Evolutionary conservation across 2,113 vertebrate species (phyloP), one percentile per base, ranked within the genome.

Genomic region (Bombycilla garrulus): DNA sequence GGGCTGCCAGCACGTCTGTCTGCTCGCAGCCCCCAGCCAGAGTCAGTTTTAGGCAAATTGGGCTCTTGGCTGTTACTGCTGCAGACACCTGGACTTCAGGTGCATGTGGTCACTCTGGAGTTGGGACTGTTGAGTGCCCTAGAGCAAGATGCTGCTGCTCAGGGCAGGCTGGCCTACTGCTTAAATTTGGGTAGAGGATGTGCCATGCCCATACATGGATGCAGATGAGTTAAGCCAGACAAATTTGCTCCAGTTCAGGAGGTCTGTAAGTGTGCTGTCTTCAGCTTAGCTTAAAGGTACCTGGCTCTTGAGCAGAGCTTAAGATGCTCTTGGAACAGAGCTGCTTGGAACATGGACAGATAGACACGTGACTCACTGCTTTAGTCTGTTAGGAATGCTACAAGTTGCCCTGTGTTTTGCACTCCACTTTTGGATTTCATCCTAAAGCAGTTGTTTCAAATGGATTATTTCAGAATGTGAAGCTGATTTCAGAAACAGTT

Each of bases 381-480:
- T 89, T 86, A 79, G 58, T 76, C 31, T 82, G 0, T 64, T 48
- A 60, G 36, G 57, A 90, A 72, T 45, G 69, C 70, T 82, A 18
- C 48, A 33, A 72, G 28, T 40, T 93, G 48, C 44, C 21, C 35
- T 45, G 0, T 61, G 70, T 64, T 91, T 93, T 91, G 45, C 81
- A 61, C 62, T 82, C n/a, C 10, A 5, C 36, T 60, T 79, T 31
- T 57, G 66, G 48, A 88, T 90, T 93, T 85, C 67, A 62, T 57
- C 78, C 57, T 58, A 51, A 77, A 82, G 73, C 44, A 67, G 29
- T 88, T 91, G 74, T 26, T 85, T 82, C 58, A 72, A 92, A 74
- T 57, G 14, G 36, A 60, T 89, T 83, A 23, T 70, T 92, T 85
- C 61, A n/a, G 40, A 81, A 56, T 20, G n/a, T 19, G 3, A 48